phyloP scores from a whole-genome alignment of 2,113 vertebrate species.

The Takifugu flavidus region DNA sequence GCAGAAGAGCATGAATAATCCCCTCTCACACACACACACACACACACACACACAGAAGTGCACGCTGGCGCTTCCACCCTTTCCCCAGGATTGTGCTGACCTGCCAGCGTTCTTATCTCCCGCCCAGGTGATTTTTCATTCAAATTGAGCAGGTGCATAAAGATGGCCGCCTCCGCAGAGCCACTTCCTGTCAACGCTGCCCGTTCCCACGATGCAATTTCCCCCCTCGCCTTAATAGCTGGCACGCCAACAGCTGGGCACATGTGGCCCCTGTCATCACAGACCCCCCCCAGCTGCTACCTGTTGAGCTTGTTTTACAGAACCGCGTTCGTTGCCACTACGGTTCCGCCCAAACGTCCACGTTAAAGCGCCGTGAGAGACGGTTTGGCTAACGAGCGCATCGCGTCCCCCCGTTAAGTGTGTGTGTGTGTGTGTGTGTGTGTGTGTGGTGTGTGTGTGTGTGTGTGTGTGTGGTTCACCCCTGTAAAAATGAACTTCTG shows the following conservation, averaged over 20 bases:
- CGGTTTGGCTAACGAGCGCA: too few relatives aligned
- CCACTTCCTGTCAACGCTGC: constrained; percentile 34
- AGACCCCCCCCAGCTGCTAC: too few relatives aligned
- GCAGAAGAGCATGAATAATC: constrained; percentile 69
- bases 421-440: too few relatives aligned
- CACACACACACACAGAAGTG: constrained; percentile 21
- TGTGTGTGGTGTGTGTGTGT: too few relatives aligned
- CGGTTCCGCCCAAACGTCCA: too few relatives aligned
- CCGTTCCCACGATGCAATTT: constrained; percentile 34
- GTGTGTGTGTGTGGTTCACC: too few relatives aligned
- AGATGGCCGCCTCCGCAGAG: constrained; percentile 63
- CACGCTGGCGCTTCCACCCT: constrained; percentile 43
- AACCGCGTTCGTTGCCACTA: too few relatives aligned
- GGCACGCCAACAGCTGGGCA: constrained; percentile 6
- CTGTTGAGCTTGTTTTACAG: too few relatives aligned
- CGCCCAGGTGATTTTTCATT: constrained; percentile 70
- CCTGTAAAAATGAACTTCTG: too few relatives aligned
- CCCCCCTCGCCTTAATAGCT: constrained; percentile 31
- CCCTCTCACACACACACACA: constrained; percentile 32
- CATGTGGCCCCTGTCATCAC: too few relatives aligned
- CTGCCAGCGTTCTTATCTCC: constrained; percentile 63
- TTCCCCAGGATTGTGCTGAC: constrained; percentile 57
- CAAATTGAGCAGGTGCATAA: constrained; percentile 70
- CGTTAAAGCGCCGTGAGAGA: too few relatives aligned
- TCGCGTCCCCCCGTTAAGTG: too few relatives aligned